Percentiles rank a stretch among this genome's conserved stretches.
phyloP scores from a whole-genome alignment of 2,888 invertebrate genomes.

The Augiades crinisus region DNA sequence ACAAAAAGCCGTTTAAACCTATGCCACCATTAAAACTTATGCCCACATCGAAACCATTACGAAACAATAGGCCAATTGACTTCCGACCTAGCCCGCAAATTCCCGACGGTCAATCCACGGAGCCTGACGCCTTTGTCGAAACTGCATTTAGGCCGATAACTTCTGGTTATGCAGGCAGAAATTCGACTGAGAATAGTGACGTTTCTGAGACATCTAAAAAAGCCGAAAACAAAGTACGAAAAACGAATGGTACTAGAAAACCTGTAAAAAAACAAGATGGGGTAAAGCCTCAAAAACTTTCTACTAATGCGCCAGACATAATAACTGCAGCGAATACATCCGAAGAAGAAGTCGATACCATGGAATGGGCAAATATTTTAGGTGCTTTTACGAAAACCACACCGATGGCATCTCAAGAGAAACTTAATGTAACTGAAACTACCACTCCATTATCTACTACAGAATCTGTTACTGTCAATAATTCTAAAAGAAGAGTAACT shows the following conservation, averaged over 20 bases:
- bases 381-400: slow-evolving; percentile 67
- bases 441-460: slow-evolving; percentile 38
- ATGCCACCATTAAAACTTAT: slow-evolving; percentile 66
- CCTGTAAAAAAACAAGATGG: slow-evolving; percentile 55
- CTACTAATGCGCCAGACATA: slow-evolving; percentile 53
- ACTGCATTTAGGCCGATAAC: slow-evolving; percentile 66
- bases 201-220: slow-evolving; percentile 39
- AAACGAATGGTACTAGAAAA: slow-evolving; percentile 46
- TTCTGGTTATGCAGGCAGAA: slow-evolving; percentile 44
- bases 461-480: slow-evolving; percentile 28
- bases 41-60: slow-evolving; percentile 48
- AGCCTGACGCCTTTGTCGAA: slow-evolving; percentile 54
- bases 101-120: slow-evolving; percentile 55
- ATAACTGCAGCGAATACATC: slow-evolving; percentile 52
- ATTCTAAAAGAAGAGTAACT: slow-evolving; percentile 30
- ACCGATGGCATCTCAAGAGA: slow-evolving; percentile 57
- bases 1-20: slow-evolving; percentile 74
- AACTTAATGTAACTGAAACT: slow-evolving; percentile 37
- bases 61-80: slow-evolving; percentile 50
- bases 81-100: slow-evolving; percentile 72
- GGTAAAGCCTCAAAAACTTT: slow-evolving; percentile 46
- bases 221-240: slow-evolving; percentile 45
- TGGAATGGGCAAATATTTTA: slow-evolving; percentile 63
- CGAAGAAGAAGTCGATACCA: slow-evolving; percentile 43
- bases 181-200: slow-evolving; percentile 38